Conservation (phyloP, 2,888 invertebrate genomes). For the Lasioglossum lativentre region DNA sequence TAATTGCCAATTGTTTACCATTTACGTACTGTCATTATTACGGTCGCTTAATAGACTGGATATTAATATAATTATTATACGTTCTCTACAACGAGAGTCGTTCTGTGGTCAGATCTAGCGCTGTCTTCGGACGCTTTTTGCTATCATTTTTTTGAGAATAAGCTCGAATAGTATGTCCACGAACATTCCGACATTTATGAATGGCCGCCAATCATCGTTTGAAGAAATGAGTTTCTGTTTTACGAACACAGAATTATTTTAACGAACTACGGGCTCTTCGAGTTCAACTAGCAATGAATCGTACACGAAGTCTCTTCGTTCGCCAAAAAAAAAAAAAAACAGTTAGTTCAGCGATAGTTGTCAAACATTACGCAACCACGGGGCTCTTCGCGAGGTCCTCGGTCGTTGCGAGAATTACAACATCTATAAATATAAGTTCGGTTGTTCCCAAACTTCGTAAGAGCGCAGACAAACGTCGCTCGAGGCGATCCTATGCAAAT, state of each 20-base stretch:
- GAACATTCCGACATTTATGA: no score
- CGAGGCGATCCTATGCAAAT: slow-evolving; percentile 30
- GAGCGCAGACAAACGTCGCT: slow-evolving; percentile 4
- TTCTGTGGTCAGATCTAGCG: background rate
- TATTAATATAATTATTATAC: slow-evolving; percentile 10
- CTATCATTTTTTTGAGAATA: no score
- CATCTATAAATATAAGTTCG: background rate
- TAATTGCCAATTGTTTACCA: slow-evolving; percentile 26
- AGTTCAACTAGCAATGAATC: no score
- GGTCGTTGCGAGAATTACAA: background rate
- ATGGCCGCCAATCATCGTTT: background rate
- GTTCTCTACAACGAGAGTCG: background rate
- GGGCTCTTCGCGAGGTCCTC: background rate
- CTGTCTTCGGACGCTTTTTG: no score
- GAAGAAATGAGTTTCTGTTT: no score
- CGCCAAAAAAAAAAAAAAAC: background rate
- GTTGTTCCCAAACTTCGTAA: slow-evolving; percentile 15
- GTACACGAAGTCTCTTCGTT: no score
- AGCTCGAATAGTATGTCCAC: no score
- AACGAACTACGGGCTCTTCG: background rate
- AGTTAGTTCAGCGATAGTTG: background rate
- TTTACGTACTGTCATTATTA: slow-evolving; percentile 9
- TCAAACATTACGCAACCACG: slow-evolving; percentile 20
- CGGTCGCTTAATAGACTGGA: background rate
- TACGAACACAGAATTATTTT: background rate